phyloP scores from a whole-genome alignment of 2,888 invertebrate species.

The Coremacera marginata region DNA sequence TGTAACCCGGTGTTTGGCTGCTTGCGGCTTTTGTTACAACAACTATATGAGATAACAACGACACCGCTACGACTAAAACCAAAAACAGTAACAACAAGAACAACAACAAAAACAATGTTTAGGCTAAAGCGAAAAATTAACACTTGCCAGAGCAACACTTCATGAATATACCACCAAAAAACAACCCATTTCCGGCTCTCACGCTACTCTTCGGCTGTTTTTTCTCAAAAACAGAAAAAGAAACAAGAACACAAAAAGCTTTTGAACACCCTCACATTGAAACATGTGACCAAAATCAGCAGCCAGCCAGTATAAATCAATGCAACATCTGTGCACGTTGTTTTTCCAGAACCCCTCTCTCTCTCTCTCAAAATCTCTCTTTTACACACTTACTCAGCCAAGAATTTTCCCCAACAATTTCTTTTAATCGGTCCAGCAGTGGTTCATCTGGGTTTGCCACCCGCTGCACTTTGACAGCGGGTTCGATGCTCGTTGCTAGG shows the following conservation, averaged over 20 bases:
- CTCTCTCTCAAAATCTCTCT: background rate
- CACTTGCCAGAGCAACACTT: conserved; percentile 9
- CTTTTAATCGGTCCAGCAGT: background rate
- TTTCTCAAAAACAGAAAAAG: background rate
- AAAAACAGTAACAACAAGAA: conserved; percentile 8
- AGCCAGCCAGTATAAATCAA: conserved; percentile 22
- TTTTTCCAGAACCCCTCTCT: background rate
- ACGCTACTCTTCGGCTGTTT: background rate
- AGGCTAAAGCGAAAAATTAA: conserved; percentile 19
- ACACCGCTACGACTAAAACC: background rate
- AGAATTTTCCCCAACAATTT: background rate
- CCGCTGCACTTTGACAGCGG: conserved; percentile 9
- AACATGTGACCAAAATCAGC: conserved; percentile 25
- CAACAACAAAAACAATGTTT: background rate
- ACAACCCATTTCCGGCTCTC: background rate
- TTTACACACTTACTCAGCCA: conserved; percentile 18
- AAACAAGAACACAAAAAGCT: background rate
- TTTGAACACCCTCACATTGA: background rate
- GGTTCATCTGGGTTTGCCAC: background rate
- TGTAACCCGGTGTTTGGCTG: conserved; percentile 28
- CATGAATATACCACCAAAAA: background rate
- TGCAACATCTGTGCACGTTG: conserved; percentile 25
- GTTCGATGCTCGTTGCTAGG: conserved; percentile 38
- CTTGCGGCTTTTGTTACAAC: conserved; percentile 19
- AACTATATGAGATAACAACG: conserved; percentile 1